Evolutionary conservation across 2,113 vertebrate species (phyloP), one percentile per base, ranked within the genome.

Genomic region (Rhabdornis inornatus): DNA sequence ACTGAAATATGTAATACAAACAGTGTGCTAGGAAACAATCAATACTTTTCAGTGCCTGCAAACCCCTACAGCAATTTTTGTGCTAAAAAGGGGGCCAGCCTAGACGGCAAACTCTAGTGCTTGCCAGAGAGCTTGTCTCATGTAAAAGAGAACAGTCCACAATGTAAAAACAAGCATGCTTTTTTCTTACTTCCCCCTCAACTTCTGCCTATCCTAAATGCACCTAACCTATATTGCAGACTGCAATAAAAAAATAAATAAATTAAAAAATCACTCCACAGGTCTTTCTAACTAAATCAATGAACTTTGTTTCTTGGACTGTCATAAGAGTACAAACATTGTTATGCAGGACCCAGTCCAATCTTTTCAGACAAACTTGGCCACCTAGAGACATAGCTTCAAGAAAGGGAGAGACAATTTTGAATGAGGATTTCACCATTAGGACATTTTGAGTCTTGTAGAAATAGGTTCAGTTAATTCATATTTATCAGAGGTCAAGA

Each of bases 401-500:
- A 61, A 15, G 13, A 80, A 95, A 82, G n/a, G 71, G 85, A 85
- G 22, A 88, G 79, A 61, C 25, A 70, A 56, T 45, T 76, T 91
- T 94, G 63, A 21, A 94, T 15, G 21, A 69, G 50, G 47, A 82
- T 44, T 89, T 90, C 90, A 39, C 76, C 49, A 81, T 59, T 75
- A 95, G 31, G n/a, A 69, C 12, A 83, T 69, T n/a, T 59, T 13
- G 83, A 59, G 39, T 79, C 80, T 45, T 61, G 30, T 15, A 86
- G 55, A 94, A 89, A 78, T 13, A 66, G 19, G 63, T 30, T 94
- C 39, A 74, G 80, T 72, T 59, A 89, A 91, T 72, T 45, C 35
- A 17, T 33, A 39, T 66, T 92, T 96, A 89, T 87, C 9, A 8
- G 57, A 93, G 89, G 87, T 94, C 75, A 95, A 92, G 91, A 91